Conservation (phyloP, 2,888 invertebrate genomes). For the Lasioglossum figueresi region DNA sequence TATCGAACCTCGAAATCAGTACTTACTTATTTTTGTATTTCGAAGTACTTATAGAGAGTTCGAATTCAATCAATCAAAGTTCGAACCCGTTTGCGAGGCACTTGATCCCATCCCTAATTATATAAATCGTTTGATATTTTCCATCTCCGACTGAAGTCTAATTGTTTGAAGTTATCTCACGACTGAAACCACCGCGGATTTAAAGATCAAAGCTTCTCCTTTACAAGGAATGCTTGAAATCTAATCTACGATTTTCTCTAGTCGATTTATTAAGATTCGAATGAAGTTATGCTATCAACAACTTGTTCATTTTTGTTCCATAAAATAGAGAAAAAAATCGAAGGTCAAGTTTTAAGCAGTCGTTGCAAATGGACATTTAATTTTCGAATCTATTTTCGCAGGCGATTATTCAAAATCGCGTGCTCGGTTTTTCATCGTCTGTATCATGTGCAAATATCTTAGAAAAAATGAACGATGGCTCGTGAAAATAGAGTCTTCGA, state of each 20-base stretch:
- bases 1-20: too few species aligned
- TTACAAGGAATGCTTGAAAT: not conserved
- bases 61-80: too few species aligned
- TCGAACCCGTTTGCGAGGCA: too few species aligned
- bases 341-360: too few species aligned
- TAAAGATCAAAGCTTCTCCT: not conserved
- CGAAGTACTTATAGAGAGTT: too few species aligned
- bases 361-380: too few species aligned
- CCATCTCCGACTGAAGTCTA: not conserved
- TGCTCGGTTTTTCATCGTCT: fast-evolving
- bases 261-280: not conserved
- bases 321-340: too few species aligned
- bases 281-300: too few species aligned
- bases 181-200: not conserved
- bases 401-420: not conserved
- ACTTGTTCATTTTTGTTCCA: too few species aligned
- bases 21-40: too few species aligned
- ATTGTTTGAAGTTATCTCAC: not conserved
- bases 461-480: not conserved
- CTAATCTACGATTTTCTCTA: not conserved
- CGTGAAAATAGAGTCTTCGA: not conserved
- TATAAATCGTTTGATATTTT: too few species aligned
- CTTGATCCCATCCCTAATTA: too few species aligned
- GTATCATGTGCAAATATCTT: not conserved
- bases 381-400: not conserved